Conservation (phyloP, 1,140 invertebrate species). For the Paramacrobiotus metropolitanus region DNA sequence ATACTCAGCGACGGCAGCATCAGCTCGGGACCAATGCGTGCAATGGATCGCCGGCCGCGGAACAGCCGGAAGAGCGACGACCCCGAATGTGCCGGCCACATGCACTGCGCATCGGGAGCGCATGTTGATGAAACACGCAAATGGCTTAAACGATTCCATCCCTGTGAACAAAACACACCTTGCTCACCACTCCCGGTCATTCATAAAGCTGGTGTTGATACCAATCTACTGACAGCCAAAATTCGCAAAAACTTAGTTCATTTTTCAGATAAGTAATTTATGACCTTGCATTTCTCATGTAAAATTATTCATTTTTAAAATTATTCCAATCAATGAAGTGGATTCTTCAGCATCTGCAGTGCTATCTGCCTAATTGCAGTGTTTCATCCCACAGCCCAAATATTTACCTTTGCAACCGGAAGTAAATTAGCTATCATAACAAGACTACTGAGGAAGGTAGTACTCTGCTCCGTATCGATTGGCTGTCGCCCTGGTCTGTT, state of each 20-base stretch:
- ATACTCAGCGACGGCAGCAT: neutral
- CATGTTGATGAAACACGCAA: neutral
- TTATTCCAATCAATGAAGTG: neutral
- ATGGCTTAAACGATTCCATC: neutral
- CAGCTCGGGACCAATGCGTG: neutral
- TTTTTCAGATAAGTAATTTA: neutral
- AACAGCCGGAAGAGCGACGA: constrained; percentile 1
- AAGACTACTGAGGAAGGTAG: too few relatives aligned
- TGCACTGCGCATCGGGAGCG: neutral
- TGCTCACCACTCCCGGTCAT: neutral
- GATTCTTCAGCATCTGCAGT: neutral
- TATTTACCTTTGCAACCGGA: too few relatives aligned
- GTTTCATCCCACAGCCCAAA: too few relatives aligned
- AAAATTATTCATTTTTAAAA: neutral
- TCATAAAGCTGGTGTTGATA: too few relatives aligned
- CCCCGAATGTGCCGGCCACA: neutral
- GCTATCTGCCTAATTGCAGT: neutral
- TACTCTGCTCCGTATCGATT: too few relatives aligned
- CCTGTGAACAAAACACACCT: neutral
- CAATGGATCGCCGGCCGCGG: neutral
- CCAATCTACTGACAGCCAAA: too few relatives aligned
- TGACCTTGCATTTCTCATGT: neutral
- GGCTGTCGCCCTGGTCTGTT: too few relatives aligned
- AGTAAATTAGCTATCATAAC: too few relatives aligned
- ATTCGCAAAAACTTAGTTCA: neutral